Conservation (phyloP, 2,888 invertebrate genomes). For the Sipha maydis region DNA sequence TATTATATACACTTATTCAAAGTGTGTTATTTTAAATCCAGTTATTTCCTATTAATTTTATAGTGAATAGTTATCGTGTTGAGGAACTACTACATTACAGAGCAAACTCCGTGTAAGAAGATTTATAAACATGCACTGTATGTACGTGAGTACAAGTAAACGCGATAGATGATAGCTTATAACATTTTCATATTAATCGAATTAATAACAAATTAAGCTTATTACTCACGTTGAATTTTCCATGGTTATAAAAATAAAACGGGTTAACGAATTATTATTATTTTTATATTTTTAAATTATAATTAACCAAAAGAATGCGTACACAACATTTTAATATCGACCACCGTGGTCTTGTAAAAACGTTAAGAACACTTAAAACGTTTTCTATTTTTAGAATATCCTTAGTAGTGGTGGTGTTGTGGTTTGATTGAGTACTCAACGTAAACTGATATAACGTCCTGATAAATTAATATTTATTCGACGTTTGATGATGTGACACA, state of each 20-base stretch:
- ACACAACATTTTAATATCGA: not conserved
- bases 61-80: not conserved
- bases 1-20: not conserved
- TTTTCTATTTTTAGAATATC: no score
- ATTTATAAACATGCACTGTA: not conserved
- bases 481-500: no score
- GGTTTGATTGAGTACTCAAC: no score
- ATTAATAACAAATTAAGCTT: not conserved
- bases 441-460: no score
- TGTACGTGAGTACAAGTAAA: not conserved
- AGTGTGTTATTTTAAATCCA: not conserved
- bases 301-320: not conserved
- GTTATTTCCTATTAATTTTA: not conserved
- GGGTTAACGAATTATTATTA: not conserved
- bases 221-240: not conserved
- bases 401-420: no score
- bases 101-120: not conserved
- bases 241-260: not conserved
- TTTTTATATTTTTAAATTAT: not conserved
- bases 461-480: no score
- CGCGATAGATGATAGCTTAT: not conserved
- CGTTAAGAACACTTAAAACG: not conserved
- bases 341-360: no score
- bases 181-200: not conserved
- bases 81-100: no score